phyloP scores from a whole-genome alignment of 1,140 invertebrate genomes.

The Drosophila kepulauana region DNA sequence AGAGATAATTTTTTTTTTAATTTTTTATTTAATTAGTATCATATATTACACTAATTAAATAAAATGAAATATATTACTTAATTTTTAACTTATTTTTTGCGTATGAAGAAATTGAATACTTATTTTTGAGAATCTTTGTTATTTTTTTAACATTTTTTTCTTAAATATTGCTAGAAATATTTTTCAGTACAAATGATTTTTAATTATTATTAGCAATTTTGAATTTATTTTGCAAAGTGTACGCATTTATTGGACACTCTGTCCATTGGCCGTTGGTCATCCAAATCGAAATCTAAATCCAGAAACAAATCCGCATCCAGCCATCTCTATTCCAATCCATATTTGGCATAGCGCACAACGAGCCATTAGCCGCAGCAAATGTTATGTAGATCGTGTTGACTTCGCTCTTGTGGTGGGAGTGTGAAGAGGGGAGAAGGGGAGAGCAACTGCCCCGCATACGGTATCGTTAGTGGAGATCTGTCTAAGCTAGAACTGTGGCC shows the following conservation, averaged over 20 bases:
- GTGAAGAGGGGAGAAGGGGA: neutral
- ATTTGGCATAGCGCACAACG: constrained; percentile 58
- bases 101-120: too few species aligned
- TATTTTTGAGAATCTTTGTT: too few species aligned
- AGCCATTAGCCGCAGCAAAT: constrained; percentile 75
- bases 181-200: too few species aligned
- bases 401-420: neutral
- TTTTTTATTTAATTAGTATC: too few species aligned
- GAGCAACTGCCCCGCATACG: constrained; percentile 36
- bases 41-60: too few species aligned
- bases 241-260: constrained; percentile 32
- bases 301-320: constrained; percentile 30
- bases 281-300: constrained; percentile 23
- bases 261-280: constrained; percentile 34
- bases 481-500: constrained; percentile 42
- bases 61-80: too few species aligned
- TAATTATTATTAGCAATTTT: neutral
- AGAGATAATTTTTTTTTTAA: too few species aligned
- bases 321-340: constrained; percentile 45
- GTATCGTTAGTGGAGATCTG: constrained; percentile 75
- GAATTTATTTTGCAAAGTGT: constrained; percentile 9
- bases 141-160: too few species aligned
- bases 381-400: constrained; percentile 76
- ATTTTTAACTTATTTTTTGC: too few species aligned
- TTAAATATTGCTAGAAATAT: too few species aligned